A percentile compares a stretch with the other conserved stretches of the same genome.
Evolutionary conservation across 2,888 invertebrate species (phyloP).

Genomic region (Oxytorus armatus): DNA sequence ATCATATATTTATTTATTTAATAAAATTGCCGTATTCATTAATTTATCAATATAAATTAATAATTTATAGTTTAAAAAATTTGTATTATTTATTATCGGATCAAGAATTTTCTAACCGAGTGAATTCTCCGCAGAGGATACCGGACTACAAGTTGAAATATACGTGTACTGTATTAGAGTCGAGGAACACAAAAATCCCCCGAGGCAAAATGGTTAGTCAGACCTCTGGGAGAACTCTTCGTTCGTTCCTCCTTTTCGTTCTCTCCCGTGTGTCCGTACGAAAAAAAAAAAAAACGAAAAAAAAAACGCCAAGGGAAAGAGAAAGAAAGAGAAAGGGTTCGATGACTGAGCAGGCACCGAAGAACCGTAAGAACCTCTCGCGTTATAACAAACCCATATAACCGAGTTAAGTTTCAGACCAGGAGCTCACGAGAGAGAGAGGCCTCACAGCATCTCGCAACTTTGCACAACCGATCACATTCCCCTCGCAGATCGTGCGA

Average conservation of each 20-base stretch:
- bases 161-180: neutral
- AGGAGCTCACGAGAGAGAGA: slow-evolving; percentile 19
- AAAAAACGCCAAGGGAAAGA: slow-evolving; percentile 50
- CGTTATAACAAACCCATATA: neutral
- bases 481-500: slow-evolving; percentile 74
- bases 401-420: neutral
- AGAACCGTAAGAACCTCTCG: slow-evolving; percentile 55
- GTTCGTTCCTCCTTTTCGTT: slow-evolving; percentile 29
- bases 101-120: neutral
- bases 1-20: neutral
- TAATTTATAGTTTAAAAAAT: neutral
- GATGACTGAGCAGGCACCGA: slow-evolving; percentile 62
- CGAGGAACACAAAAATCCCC: slow-evolving; percentile 30
- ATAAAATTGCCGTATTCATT: no score
- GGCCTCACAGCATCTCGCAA: slow-evolving; percentile 42
- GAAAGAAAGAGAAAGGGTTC: slow-evolving; percentile 68
- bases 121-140: slow-evolving; percentile 18
- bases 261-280: slow-evolving; percentile 23
- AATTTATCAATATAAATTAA: neutral
- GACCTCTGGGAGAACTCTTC: slow-evolving; percentile 51
- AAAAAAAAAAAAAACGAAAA: no score
- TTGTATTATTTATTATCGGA: no score
- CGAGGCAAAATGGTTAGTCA: slow-evolving; percentile 34
- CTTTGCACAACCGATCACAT: slow-evolving; percentile 70
- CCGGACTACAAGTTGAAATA: slow-evolving; percentile 16